Evolutionary conservation across 2,888 invertebrate species (phyloP).

Genomic region (Apoda limacodes): DNA sequence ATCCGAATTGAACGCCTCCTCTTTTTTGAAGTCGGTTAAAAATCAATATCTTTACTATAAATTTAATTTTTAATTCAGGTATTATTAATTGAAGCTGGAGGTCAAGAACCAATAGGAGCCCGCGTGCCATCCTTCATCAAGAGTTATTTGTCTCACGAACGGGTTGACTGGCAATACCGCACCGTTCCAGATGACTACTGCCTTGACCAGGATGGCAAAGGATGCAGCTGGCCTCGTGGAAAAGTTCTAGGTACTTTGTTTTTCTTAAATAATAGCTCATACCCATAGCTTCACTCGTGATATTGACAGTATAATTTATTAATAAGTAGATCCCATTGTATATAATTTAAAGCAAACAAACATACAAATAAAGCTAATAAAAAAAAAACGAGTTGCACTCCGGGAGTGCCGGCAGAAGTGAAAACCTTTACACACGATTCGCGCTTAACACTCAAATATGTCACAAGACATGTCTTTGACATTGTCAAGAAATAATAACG

Average conservation of each 20-base stretch:
- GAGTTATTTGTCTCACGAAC: slow-evolving; percentile 63
- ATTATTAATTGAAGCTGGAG: slow-evolving; percentile 66
- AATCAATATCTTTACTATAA: no score
- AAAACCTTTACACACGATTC: no score
- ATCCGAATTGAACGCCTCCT: no score
- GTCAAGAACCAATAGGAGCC: slow-evolving; percentile 71
- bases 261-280: not conserved
- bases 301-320: no score
- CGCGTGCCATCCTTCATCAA: slow-evolving; percentile 68
- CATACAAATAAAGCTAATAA: no score
- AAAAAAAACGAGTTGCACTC: no score
- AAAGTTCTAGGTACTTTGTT: slow-evolving; percentile 72
- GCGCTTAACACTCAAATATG: no score
- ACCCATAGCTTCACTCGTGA: no score
- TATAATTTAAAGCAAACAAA: not conserved
- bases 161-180: slow-evolving; percentile 73
- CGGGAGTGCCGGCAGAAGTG: no score
- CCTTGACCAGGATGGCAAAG: slow-evolving; percentile 61
- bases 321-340: not conserved
- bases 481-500: no score
- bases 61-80: slow-evolving; percentile 32
- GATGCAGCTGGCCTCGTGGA: slow-evolving; percentile 76
- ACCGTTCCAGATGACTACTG: slow-evolving; percentile 72
- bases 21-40: no score
- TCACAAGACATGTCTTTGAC: no score